phyloP scores from a whole-genome alignment of 2,797 vertebrate genomes.

The Lerista edwardsae region DNA sequence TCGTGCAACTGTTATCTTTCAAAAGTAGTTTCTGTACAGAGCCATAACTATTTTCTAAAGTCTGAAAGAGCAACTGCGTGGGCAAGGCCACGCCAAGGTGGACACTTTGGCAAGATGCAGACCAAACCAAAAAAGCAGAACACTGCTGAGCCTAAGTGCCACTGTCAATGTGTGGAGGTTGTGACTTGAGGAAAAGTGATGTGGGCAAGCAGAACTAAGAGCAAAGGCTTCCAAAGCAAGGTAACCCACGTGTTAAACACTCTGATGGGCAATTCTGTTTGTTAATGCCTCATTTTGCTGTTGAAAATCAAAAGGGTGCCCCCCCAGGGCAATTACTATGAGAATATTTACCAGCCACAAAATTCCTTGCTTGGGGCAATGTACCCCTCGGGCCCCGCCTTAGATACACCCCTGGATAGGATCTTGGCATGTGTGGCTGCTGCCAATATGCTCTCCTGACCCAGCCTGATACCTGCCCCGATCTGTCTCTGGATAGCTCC shows the following conservation, averaged over 20 bases:
- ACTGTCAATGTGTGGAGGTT: no score
- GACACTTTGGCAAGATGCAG: no score
- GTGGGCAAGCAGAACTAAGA: background rate
- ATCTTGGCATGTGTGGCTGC: no score
- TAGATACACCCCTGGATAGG: no score
- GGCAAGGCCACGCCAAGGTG: no score
- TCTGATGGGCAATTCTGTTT: conserved; percentile 5
- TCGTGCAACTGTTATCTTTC: background rate
- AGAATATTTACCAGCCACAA: conserved; percentile 42
- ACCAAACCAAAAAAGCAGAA: no score
- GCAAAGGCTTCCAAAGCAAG: background rate
- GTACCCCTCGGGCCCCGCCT: no score
- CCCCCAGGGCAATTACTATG: conserved; percentile 44
- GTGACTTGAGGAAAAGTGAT: background rate
- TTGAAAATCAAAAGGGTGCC: conserved; percentile 53
- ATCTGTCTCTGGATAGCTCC: no score
- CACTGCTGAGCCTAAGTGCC: no score
- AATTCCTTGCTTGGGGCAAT: no score
- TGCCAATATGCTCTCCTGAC: no score
- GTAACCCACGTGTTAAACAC: conserved; percentile 16
- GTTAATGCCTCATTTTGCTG: conserved; percentile 47
- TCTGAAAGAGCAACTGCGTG: background rate
- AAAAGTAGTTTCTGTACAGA: background rate
- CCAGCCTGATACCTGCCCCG: no score
- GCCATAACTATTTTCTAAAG: background rate